Evolutionary conservation across 2,888 invertebrate genomes (phyloP), one percentile per base, ranked within the genome.

Genomic region (Hyles lineata): DNA sequence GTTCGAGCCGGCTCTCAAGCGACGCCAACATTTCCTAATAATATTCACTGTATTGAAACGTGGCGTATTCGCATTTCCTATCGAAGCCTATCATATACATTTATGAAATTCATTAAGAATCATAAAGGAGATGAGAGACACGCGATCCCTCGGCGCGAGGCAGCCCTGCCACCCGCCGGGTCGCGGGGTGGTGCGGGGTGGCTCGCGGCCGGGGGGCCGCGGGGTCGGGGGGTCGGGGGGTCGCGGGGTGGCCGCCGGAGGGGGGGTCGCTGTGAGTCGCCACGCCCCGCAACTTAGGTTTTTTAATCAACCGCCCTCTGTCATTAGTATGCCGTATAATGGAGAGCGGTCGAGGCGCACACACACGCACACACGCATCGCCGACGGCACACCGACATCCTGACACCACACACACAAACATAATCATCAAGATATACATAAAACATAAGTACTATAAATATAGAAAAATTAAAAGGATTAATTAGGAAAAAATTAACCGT

Each of bases 231-330:
- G 43, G 52, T 15, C 19, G 35, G 63, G 21, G 43, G 35, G 43
- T 6, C 15, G 43, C 6, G n/a, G 21, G 63, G 50, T 43, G 55
- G 15, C n/a, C 43, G 67, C 43, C 43, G 43, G 43, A 43, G 15
- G 61, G 61, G 61, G 61, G 61, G 29, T 9, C 21, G 67, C 7
- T 17, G 43, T 23, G 43, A 15, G 23, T 79, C 78, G 87, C 85
- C 87, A 81, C 89, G 88, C 89, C 91, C 89, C 86, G 79, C 87
- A 85, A 89, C 91, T 90, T 90, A 89, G 88, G 89, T 91, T 92
- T 92, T 92, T 93, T 93, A 93, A 93, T 93, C 93, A 93, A 91
- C 88, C 91, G 90, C 90, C 90, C 89, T 87, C 87, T 91, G 90
- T 92, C 92, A 93, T 93, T 93, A 93, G 91, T 92, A 91, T 89